phyloP scores from a whole-genome alignment of 2,113 vertebrate genomes.

The Triplophysa siluroides region DNA sequence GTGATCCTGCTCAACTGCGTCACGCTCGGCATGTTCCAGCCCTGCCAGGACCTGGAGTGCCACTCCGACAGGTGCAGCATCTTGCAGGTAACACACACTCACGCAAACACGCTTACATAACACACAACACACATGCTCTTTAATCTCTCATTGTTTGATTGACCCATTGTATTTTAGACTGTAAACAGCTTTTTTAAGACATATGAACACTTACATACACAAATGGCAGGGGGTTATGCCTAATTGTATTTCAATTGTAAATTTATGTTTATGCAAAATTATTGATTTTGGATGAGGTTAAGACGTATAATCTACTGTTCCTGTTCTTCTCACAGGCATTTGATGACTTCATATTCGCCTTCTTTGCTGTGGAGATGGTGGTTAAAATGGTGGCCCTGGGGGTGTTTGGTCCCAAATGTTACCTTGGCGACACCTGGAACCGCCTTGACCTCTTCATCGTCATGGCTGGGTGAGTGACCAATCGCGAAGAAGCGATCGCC shows the following conservation, averaged over 20 bases:
- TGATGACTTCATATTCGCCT: slow-evolving; percentile 88
- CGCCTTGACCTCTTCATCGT: slow-evolving; percentile 90
- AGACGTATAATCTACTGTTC: neutral
- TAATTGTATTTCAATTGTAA: no score
- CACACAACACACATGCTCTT: slow-evolving; percentile 3
- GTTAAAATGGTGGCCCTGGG: slow-evolving; percentile 88
- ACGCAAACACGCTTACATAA: neutral
- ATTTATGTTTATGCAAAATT: no score
- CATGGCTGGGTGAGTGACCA: slow-evolving; percentile 79
- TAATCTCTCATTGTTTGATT: neutral
- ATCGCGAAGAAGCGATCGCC: slow-evolving; percentile 11
- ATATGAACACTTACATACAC: neutral
- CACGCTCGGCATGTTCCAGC: slow-evolving; percentile 97
- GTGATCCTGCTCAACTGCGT: slow-evolving; percentile 97
- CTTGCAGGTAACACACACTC: slow-evolving; percentile 74
- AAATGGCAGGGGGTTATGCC: neutral
- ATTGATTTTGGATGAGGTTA: neutral
- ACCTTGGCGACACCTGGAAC: slow-evolving; percentile 89
- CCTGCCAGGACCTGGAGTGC: slow-evolving; percentile 88
- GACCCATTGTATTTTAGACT: neutral
- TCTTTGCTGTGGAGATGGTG: slow-evolving; percentile 90
- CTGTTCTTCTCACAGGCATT: slow-evolving; percentile 75
- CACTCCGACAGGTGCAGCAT: slow-evolving; percentile 81
- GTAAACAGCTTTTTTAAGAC: no score
- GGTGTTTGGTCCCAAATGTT: slow-evolving; percentile 85